Percentiles rank a stretch among this genome's conserved stretches.
phyloP scores from a whole-genome alignment of 2,113 vertebrate species.

The Cochlearius cochlearius region DNA sequence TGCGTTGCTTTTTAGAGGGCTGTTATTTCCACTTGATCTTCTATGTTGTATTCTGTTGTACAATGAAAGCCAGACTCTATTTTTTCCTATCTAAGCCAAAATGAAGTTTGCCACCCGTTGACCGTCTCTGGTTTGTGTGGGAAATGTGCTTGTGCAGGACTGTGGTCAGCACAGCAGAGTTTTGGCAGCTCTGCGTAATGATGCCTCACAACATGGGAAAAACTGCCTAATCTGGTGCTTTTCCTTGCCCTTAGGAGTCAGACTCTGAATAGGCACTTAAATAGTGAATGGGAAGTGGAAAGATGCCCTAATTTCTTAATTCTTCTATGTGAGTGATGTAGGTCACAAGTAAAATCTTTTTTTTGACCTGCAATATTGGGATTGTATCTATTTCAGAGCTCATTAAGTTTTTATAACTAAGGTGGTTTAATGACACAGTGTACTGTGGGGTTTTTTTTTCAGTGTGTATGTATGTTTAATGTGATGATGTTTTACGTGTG shows the following conservation, averaged over 20 bases:
- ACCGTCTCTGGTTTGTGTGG: not conserved
- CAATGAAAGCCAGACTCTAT: not conserved
- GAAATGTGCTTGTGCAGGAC: not conserved
- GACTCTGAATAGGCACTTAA: not conserved
- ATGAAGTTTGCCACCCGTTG: not conserved
- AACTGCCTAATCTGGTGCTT: not conserved
- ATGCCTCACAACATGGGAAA: not conserved
- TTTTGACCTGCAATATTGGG: constrained; percentile 65
- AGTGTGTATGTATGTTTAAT: not conserved
- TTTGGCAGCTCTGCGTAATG: not conserved
- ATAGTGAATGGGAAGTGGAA: not conserved
- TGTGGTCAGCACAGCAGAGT: not conserved
- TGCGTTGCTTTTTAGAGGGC: not conserved
- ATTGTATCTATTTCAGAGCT: constrained; percentile 74
- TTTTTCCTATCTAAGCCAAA: not conserved
- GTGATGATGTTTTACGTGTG: not conserved
- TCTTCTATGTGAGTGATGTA: constrained; percentile 59
- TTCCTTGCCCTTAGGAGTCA: not conserved
- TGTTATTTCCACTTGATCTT: not conserved
- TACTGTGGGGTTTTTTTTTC: not conserved
- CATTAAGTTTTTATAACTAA: constrained; percentile 74
- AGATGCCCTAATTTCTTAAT: constrained; percentile 54
- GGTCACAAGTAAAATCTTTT: constrained; percentile 68
- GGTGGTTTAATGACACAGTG: constrained; percentile 28
- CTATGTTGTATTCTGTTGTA: not conserved